A percentile compares a stretch with the other conserved stretches of the same genome.
Evolutionary conservation across 2,113 vertebrate genomes (phyloP).

Genomic region (Diadophis punctatus): DNA sequence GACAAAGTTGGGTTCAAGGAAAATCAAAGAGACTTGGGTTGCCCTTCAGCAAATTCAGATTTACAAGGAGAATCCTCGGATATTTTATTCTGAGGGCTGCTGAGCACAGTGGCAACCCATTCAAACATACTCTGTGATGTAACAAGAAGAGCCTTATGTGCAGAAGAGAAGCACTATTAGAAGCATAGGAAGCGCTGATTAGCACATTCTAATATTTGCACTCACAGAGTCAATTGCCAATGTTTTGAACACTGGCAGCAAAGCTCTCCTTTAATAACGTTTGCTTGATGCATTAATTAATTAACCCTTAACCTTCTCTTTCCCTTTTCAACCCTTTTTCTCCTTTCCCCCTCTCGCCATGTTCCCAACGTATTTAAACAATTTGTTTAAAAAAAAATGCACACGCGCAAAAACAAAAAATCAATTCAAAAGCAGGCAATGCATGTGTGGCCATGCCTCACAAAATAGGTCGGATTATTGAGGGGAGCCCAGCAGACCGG

Average conservation of each 20-base stretch:
- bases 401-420: slow-evolving; percentile 29
- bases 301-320: slow-evolving; percentile 87
- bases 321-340: slow-evolving; percentile 83
- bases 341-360: slow-evolving; percentile 70
- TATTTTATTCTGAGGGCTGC: slow-evolving; percentile 34
- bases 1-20: background rate
- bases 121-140: slow-evolving; percentile 19
- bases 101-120: slow-evolving; percentile 36
- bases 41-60: slow-evolving; percentile 19
- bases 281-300: slow-evolving; percentile 82
- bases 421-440: slow-evolving; percentile 92
- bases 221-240: slow-evolving; percentile 61
- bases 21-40: slow-evolving; percentile 13
- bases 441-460: slow-evolving; percentile 99
- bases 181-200: background rate
- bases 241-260: slow-evolving; percentile 72
- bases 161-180: slow-evolving; percentile 1
- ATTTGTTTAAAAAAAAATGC: slow-evolving; percentile 51
- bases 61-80: slow-evolving; percentile 11
- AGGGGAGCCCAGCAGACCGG: slow-evolving; percentile 97
- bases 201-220: slow-evolving; percentile 19
- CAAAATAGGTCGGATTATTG: slow-evolving; percentile 99
- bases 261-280: slow-evolving; percentile 79
- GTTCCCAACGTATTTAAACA: slow-evolving; percentile 64
- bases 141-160: background rate